Conservation (phyloP, 2,888 invertebrate species). For the Lithophane socia region DNA sequence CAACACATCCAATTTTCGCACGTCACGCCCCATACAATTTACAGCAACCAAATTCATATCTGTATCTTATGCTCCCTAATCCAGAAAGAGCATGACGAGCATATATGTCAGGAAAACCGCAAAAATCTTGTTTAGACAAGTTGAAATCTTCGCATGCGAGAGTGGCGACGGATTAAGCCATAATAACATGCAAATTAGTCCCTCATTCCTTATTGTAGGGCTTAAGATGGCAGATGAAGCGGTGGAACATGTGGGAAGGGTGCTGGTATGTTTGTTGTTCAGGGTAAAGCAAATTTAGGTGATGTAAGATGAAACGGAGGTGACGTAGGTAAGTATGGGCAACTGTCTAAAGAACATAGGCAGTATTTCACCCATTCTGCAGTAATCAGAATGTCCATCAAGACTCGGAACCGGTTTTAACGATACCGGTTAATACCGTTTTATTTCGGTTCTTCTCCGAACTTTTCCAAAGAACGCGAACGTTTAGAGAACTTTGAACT, state of each 20-base stretch:
- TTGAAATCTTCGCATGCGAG: conserved; percentile 71
- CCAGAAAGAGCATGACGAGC: conserved; percentile 38
- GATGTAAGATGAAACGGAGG: neutral
- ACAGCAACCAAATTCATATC: conserved; percentile 24
- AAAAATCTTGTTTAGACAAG: conserved; percentile 77
- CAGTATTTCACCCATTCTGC: too few relatives aligned
- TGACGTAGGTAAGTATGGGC: too few relatives aligned
- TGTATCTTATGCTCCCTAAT: conserved; percentile 19
- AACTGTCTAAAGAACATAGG: too few relatives aligned
- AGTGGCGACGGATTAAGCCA: conserved; percentile 77
- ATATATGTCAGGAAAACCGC: conserved; percentile 47
- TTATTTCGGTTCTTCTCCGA: too few relatives aligned
- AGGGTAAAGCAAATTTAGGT: neutral
- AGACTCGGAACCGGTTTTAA: too few relatives aligned
- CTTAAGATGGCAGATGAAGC: conserved; percentile 61
- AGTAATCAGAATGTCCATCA: too few relatives aligned
- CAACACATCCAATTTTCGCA: neutral
- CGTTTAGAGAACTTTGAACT: too few relatives aligned
- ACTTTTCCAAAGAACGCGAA: too few relatives aligned
- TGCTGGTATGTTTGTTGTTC: conserved; percentile 11
- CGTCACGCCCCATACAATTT: conserved; percentile 15
- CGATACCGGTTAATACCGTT: too few relatives aligned
- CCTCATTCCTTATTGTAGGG: conserved; percentile 71
- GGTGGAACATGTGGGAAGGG: conserved; percentile 15
- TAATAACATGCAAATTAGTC: conserved; percentile 86